Conservation (phyloP, 2,113 vertebrate genomes). For the Microcebus ravelobensis region DNA sequence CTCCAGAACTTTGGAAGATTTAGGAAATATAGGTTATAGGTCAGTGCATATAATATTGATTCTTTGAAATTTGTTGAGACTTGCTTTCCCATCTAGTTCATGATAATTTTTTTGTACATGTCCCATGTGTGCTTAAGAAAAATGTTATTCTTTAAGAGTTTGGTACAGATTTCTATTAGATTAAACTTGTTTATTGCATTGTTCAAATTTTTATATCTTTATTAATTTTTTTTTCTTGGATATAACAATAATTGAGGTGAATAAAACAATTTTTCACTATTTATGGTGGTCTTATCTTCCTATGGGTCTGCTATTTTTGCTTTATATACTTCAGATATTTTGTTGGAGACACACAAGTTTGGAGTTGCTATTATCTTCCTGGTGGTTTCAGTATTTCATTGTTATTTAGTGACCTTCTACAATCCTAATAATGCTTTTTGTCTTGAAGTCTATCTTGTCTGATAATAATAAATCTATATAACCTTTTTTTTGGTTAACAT, state of each 20-base stretch:
- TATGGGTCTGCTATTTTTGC: not conserved
- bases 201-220: not conserved
- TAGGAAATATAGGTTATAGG: not conserved
- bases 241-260: not conserved
- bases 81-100: not conserved
- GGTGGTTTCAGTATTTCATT: not conserved
- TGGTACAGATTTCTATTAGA: not conserved
- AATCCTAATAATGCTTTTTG: not conserved
- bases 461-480: not conserved
- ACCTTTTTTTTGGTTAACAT: not conserved
- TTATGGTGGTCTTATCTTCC: not conserved
- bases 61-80: not conserved
- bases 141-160: not conserved
- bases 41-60: not conserved
- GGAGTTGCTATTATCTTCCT: not conserved
- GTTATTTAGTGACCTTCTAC: not conserved
- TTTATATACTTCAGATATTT: not conserved
- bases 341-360: not conserved
- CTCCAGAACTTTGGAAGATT: not conserved
- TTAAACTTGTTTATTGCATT: not conserved
- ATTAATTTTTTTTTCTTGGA: constrained; percentile 7
- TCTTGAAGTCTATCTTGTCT: not conserved
- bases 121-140: not conserved
- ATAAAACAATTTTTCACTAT: not conserved
- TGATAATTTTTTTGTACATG: not conserved